Evolutionary conservation across 2,113 vertebrate genomes (phyloP), one percentile per base, ranked within the genome.

Genomic region (Aramus guarauna): DNA sequence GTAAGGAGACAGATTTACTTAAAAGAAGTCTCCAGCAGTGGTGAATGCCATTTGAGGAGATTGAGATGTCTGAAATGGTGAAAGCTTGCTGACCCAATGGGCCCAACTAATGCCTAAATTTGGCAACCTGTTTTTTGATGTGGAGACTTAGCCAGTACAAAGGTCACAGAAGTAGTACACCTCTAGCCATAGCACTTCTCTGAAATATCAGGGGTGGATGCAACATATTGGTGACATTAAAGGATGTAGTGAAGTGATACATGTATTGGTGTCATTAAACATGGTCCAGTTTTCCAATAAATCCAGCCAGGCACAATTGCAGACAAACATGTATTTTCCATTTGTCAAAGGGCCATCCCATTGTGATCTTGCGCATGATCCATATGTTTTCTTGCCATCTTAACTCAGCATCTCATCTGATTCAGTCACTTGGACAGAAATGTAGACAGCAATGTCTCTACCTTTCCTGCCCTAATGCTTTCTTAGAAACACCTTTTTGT

Each of bases 41-140:
- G 7, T 48, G 55, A 83, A 30, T 0, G 0, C 10, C 1, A 0
- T 83, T n/a, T 62, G 14, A 62, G 22, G 50, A 56, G 10, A 17
- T 8, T 84, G 17, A 15, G 39, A 9, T 36, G 34, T 19, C 36
- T 32, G 32, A 64, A 12, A 14, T 3, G 6, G 8, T 19, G 30
- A 73, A 83, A 62, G 7, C 4, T 82, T 69, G 16, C 48, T 76
- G 16, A 79, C 8, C 3, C 34, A 29, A 29, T 20, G 8, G 5
- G 3, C 5, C 14, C 27, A 83, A 5, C 19, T 43, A 3, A n/a
- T 41, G 29, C 26, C 11, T 45, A 37, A 39, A 73, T 50, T 30
- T 74, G 29, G 4, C 14, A 81, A 30, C 6, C 4, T 37, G 9
- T 1, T 55, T 68, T 87, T 74, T 68, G 5, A 10, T n/a, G 13